These are phyloP conservation scores for Oxyruncus cristatus DNA, from an alignment of 2,113 vertebrate species.

Conservation along the genomic window DNA sequence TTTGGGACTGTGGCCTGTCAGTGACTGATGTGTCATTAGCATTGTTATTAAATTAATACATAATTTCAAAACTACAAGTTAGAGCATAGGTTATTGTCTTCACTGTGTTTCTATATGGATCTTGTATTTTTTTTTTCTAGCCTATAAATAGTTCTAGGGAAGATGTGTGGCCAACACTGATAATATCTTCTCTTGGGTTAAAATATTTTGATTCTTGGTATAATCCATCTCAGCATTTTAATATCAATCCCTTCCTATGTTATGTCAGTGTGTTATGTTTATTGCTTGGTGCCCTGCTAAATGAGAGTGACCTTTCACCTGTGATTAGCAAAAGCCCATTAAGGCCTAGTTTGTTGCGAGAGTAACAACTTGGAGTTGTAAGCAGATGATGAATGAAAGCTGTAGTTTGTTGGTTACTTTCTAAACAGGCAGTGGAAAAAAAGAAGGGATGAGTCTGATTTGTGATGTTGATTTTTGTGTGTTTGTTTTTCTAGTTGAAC, in stretches of 20 bases:
- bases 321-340: conserved; percentile 24
- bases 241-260: neutral
- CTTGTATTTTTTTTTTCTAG: no score
- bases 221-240: neutral
- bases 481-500: neutral
- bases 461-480: neutral
- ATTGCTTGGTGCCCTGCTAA: neutral
- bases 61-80: neutral
- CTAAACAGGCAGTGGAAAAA: conserved; percentile 22
- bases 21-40: neutral
- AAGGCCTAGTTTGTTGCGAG: neutral
- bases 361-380: conserved; percentile 25
- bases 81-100: neutral
- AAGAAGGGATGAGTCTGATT: conserved; percentile 12
- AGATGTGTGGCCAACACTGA: neutral
- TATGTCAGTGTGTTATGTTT: neutral
- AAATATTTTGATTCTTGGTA: neutral
- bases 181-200: neutral
- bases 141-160: neutral
- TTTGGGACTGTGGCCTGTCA: neutral
- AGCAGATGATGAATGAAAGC: conserved; percentile 13
- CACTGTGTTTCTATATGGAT: neutral
- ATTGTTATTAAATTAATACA: neutral
- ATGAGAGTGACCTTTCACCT: conserved; percentile 43
- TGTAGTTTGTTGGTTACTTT: conserved; percentile 32